A percentile compares a stretch with the other conserved stretches of the same genome.
Conservation (phyloP, 2,888 invertebrate genomes). For the Lottia gigantea region DNA sequence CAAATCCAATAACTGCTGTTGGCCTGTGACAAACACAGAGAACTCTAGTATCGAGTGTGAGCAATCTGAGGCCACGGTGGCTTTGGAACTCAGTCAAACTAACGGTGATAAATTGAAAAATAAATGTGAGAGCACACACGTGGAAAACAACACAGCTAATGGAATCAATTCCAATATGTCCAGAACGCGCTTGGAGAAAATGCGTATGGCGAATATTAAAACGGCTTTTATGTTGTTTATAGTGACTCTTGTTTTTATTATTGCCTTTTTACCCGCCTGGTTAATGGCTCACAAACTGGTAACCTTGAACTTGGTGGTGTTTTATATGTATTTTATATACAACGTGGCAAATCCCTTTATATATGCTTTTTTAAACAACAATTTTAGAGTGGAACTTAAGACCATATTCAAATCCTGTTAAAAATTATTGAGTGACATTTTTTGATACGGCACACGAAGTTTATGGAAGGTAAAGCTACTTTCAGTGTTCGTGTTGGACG, state of each 20-base stretch:
- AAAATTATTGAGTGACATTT: conserved; percentile 21
- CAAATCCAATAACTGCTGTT: conserved; percentile 35
- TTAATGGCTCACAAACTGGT: conserved; percentile 60
- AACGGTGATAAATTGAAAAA: conserved; percentile 32
- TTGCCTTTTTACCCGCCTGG: conserved; percentile 66
- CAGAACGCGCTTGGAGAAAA: conserved; percentile 51
- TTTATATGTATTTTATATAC: conserved; percentile 67
- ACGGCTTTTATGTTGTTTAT: conserved; percentile 68
- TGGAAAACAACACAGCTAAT: conserved; percentile 14
- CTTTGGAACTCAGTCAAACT: conserved; percentile 31
- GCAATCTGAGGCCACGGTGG: conserved; percentile 34
- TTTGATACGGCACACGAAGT: no score
- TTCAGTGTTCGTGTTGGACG: no score
- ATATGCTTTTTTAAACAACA: conserved; percentile 68
- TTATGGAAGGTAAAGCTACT: no score
- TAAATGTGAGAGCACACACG: neutral
- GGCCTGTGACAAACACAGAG: conserved; percentile 27
- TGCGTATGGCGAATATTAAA: conserved; percentile 64
- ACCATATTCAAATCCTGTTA: conserved; percentile 41
- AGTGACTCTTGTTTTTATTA: conserved; percentile 66
- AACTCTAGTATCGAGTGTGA: conserved; percentile 28
- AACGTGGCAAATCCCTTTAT: conserved; percentile 68
- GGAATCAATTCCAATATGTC: conserved; percentile 31
- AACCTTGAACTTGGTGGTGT: conserved; percentile 54
- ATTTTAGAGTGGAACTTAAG: conserved; percentile 63